Conservation (phyloP, 2,113 vertebrate species). For the Notiomystis cincta region DNA sequence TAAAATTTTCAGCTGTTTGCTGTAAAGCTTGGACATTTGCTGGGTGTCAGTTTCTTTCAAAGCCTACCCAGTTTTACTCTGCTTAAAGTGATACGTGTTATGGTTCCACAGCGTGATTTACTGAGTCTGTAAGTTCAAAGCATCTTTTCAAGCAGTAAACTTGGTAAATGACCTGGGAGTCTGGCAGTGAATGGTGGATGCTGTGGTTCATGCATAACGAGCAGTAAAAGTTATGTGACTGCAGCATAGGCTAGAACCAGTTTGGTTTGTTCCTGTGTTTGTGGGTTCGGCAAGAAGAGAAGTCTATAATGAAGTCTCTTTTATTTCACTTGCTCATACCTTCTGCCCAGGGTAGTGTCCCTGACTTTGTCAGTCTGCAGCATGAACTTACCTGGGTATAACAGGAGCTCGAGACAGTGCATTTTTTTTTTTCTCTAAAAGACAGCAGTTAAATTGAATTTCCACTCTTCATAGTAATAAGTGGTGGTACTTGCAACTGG, state of each 20-base stretch:
- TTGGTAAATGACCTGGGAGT: background rate
- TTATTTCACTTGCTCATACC: background rate
- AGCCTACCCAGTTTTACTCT: background rate
- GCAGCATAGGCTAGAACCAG: background rate
- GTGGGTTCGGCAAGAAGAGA: background rate
- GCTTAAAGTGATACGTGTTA: background rate
- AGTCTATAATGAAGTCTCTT: background rate
- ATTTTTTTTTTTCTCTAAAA: background rate
- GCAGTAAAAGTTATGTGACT: conserved; percentile 25
- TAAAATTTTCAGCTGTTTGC: background rate
- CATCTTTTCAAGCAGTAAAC: background rate
- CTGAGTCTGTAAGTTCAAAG: background rate
- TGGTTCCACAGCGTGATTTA: background rate
- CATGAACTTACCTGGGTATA: background rate
- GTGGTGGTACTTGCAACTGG: background rate
- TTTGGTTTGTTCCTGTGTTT: conserved; percentile 22
- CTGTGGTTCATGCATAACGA: conserved; percentile 8
- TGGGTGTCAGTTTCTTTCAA: background rate
- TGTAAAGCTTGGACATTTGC: background rate
- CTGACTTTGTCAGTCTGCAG: background rate
- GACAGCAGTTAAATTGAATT: background rate
- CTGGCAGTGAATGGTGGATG: background rate
- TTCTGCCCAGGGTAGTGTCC: background rate
- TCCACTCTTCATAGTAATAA: background rate
- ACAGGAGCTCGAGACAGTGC: background rate